These are phyloP conservation scores for Tonatia bakeri DNA, from an alignment of 2,113 vertebrate genomes.

Conservation along the genomic window DNA sequence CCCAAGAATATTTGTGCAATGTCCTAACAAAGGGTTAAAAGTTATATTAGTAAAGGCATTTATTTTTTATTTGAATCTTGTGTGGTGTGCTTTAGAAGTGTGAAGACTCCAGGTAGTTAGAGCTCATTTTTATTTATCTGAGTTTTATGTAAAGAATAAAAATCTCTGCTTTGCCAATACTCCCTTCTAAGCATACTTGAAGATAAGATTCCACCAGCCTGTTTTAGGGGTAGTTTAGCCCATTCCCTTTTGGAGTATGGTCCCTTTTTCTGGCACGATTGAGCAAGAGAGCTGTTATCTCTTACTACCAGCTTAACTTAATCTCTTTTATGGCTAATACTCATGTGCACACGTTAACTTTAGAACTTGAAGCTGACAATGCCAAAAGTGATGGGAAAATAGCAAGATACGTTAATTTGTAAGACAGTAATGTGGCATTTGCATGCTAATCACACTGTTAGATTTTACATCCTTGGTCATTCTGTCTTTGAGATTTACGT, in stretches of 20 bases:
- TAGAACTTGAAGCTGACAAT: neutral
- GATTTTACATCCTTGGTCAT: neutral
- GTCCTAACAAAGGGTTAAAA: neutral
- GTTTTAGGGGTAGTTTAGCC: neutral
- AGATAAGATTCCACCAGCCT: neutral
- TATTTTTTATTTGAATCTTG: neutral
- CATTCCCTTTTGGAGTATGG: neutral
- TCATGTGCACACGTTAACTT: neutral
- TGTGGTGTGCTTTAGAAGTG: neutral
- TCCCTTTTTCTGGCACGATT: neutral
- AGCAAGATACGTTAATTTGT: neutral
- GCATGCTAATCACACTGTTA: neutral
- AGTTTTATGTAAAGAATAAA: neutral
- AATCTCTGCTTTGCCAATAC: neutral
- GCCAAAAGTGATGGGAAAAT: neutral
- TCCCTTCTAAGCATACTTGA: neutral
- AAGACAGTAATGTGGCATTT: neutral
- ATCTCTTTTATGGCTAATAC: neutral
- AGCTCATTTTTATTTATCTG: neutral
- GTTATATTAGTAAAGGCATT: neutral
- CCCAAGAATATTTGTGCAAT: neutral
- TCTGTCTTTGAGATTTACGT: neutral
- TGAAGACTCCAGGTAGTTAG: neutral
- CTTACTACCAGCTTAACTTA: neutral
- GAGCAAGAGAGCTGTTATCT: neutral